Evolutionary conservation across 2,888 invertebrate species (phyloP).

Genomic region (Pelosia muscerda): DNA sequence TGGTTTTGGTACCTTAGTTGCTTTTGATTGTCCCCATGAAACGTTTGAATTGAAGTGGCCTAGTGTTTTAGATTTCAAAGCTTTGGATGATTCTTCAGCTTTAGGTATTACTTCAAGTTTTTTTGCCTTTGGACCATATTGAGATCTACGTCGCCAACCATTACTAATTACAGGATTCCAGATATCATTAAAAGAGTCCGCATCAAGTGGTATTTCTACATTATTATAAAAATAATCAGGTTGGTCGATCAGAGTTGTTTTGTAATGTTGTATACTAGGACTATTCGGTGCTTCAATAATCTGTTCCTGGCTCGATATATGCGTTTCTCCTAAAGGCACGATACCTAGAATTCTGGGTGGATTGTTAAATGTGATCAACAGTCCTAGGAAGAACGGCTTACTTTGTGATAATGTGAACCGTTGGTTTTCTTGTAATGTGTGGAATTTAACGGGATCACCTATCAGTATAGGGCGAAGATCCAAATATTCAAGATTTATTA

Average conservation of each 20-base stretch:
- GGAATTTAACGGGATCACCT: constrained; percentile 56
- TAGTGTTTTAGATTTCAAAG: not conserved
- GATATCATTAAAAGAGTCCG: not conserved
- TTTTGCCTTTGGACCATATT: not conserved
- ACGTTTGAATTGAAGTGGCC: not conserved
- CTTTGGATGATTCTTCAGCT: not conserved
- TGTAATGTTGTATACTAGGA: not conserved
- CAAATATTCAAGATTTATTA: constrained; percentile 49
- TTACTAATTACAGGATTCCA: not conserved
- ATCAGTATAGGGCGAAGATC: constrained; percentile 65
- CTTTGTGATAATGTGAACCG: constrained; percentile 31
- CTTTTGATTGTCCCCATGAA: not conserved
- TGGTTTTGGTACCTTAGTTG: not conserved
- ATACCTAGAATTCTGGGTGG: constrained; percentile 67
- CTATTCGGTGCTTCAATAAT: not conserved
- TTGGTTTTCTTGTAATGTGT: constrained; percentile 28
- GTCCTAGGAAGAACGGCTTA: constrained; percentile 60
- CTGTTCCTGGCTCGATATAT: constrained; percentile 28
- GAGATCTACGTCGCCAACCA: not conserved
- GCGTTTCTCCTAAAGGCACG: constrained; percentile 62
- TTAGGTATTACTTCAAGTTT: not conserved
- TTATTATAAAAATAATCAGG: not conserved
- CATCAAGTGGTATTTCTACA: not conserved
- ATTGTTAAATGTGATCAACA: constrained; percentile 58
- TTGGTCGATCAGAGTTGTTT: too few relatives aligned